Conservation (phyloP, 1,140 invertebrate species). For the Stegodyphus mimosarum region DNA sequence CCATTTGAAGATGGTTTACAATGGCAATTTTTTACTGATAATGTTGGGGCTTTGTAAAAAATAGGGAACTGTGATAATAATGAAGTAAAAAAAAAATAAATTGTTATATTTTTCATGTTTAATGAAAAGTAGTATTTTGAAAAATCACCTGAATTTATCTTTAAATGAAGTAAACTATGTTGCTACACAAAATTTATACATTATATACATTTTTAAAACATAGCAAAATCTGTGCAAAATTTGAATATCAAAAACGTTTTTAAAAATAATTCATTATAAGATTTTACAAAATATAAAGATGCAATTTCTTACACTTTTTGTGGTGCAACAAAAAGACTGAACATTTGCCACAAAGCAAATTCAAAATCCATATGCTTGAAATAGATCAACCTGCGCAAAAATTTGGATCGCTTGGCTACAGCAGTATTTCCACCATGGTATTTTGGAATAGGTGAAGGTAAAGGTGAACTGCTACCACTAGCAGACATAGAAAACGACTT, state of each 20-base stretch:
- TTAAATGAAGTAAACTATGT: no score
- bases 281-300: background rate
- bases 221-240: background rate
- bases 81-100: no score
- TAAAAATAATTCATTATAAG: no score
- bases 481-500: conserved; percentile 8
- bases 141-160: no score
- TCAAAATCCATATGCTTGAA: conserved; percentile 99
- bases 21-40: no score
- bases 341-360: conserved; percentile 99
- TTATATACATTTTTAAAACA: no score
- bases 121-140: no score
- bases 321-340: conserved; percentile 93
- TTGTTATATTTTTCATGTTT: no score
- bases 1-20: no score
- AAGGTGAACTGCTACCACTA: conserved; percentile 45
- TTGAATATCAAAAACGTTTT: background rate
- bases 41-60: no score
- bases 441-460: conserved; percentile 58
- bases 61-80: no score
- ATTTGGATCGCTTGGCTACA: conserved; percentile 92
- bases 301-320: conserved; percentile 85
- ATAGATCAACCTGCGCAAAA: conserved; percentile 88
- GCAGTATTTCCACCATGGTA: conserved; percentile 76
- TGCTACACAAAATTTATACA: no score